phyloP scores from a whole-genome alignment of 2,113 vertebrate genomes.

The Corythaixoides concolor region DNA sequence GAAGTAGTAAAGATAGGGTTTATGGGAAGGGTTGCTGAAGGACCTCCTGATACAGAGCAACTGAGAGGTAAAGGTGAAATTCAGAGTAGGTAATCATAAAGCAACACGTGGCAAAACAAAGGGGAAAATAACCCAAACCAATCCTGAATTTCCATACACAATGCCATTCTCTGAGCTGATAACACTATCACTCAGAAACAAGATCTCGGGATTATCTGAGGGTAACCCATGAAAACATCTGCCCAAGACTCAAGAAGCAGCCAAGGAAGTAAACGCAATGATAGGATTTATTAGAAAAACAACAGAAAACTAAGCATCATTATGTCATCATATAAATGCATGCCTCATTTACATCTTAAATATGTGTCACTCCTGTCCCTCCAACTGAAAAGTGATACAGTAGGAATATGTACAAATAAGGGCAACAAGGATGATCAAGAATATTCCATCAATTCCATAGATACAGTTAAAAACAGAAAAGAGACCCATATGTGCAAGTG shows the following conservation, averaged over 20 bases:
- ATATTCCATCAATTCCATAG: neutral
- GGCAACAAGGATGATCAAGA: neutral
- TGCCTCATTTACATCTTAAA: neutral
- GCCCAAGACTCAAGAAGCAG: neutral
- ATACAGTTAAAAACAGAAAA: neutral
- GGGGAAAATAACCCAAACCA: accelerated
- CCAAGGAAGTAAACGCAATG: neutral
- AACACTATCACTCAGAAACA: neutral
- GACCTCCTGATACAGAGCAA: neutral
- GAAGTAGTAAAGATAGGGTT: neutral
- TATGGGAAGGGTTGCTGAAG: neutral
- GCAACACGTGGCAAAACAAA: neutral
- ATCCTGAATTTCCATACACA: neutral
- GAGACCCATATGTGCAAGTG: accelerated
- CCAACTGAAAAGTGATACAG: neutral
- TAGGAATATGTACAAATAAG: neutral
- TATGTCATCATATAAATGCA: neutral
- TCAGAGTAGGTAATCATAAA: neutral
- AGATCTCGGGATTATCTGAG: neutral
- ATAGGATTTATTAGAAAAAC: neutral
- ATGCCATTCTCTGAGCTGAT: neutral
- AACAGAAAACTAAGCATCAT: neutral
- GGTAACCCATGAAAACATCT: neutral
- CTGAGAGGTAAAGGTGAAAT: neutral
- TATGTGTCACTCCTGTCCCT: neutral